Evolutionary conservation across 2,797 vertebrate genomes (phyloP), one percentile per base, ranked within the genome.

Genomic region (Crenichthys baileyi): DNA sequence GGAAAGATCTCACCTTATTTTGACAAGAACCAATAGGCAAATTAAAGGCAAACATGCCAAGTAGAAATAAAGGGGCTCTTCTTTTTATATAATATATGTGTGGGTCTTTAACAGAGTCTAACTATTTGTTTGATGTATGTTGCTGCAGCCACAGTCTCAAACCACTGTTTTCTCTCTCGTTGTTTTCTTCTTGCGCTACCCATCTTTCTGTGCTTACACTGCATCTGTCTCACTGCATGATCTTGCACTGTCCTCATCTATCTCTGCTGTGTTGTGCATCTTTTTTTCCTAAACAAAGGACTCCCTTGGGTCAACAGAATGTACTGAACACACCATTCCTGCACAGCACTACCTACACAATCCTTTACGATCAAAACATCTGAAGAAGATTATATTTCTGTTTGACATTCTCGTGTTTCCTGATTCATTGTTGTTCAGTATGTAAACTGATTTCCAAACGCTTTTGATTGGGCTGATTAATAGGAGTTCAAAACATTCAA

Each of bases 151-250:
- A 68, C 3, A n/a, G 65, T 68, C 41, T 15, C 7, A 16, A 13
- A 48, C 24, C 44, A 50, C 46, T 24, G 29, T 13, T 63, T 48
- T 60, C 41, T 26, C 26, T 50, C 44, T 60, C 76, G 31, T 77
- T 56, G 51, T 72, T 78, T 39, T 41, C 22, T 46, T 72, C 24
- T 51, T 41, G 29, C 76, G 46, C 63, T 20, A 20, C 56, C 16
- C 70, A 24, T 72, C 41, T 31, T 61, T 51, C 46, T 72, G 46
- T 78, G 70, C 77, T 78, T 78, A 72, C 77, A 72, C 70, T 78
- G 70, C 77, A 78, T 78, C 77, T 78, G 77, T 78, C 77, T 78
- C 77, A 61, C 77, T 44, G 77, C 70, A 78, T 72, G 72, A 78
- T 78, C 70, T 72, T 46, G 18, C 31, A 44, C 70, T 65, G 70